A percentile compares a stretch with the other conserved stretches of the same genome.
Conservation (phyloP, 64 coral and sea anemone genomes). For the Orbicella faveolata region DNA sequence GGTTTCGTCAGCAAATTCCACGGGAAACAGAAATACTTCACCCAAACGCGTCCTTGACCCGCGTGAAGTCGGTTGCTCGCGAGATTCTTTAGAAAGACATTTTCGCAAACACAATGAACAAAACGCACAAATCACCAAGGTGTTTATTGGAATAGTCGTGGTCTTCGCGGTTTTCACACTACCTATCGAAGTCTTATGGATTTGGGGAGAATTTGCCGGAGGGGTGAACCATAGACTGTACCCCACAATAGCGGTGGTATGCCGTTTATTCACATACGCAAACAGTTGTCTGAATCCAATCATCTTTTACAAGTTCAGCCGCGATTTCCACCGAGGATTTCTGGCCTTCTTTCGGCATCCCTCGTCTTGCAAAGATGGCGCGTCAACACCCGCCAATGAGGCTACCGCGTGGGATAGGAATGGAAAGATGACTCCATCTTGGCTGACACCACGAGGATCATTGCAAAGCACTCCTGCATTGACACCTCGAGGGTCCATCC, state of each 20-base stretch:
- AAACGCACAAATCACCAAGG: constrained; percentile 70
- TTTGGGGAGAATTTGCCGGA: constrained; percentile 78
- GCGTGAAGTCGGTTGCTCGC: not conserved
- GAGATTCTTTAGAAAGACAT: constrained; percentile 10
- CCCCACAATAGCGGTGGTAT: constrained; percentile 42
- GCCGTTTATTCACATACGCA: constrained; percentile 86
- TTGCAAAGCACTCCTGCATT: not conserved
- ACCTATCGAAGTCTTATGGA: constrained; percentile 80
- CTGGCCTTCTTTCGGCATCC: not conserved
- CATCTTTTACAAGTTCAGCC: constrained; percentile 77
- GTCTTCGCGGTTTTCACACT: constrained; percentile 75
- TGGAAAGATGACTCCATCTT: not conserved
- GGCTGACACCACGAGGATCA: constrained; percentile 3
- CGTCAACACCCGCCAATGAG: not conserved
- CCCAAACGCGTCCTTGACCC: not conserved
- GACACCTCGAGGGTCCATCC: constrained; percentile 2
- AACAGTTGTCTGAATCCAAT: constrained; percentile 80
- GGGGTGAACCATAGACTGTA: constrained; percentile 30
- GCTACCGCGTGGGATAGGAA: not conserved
- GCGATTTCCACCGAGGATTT: constrained; percentile 75
- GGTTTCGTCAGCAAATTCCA: not conserved
- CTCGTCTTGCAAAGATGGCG: not conserved
- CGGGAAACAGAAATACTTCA: not conserved
- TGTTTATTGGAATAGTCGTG: constrained; percentile 70
- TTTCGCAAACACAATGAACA: constrained; percentile 8